Conservation (phyloP, 2,888 invertebrate species). For the Cryptocephalus primarius region DNA sequence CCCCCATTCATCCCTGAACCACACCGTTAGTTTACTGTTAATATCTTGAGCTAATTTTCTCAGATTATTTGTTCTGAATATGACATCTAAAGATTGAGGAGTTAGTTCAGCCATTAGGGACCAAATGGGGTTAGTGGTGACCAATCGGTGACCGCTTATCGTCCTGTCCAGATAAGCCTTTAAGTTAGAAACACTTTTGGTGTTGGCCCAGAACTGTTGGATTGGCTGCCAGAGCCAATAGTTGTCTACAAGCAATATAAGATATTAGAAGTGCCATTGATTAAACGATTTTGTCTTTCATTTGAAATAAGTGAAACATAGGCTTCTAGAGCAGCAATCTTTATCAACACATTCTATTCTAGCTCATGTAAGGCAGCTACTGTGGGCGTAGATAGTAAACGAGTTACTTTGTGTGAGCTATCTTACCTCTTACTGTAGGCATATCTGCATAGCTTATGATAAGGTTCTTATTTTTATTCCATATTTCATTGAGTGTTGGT, state of each 20-base stretch:
- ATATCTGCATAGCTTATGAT: slow-evolving; percentile 49
- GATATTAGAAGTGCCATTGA: no score
- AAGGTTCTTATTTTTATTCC: slow-evolving; percentile 43
- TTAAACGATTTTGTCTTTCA: no score
- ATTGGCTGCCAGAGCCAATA: slow-evolving; percentile 46
- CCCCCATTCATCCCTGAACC: slow-evolving; percentile 57
- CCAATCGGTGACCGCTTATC: slow-evolving; percentile 27
- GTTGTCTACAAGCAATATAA: slow-evolving; percentile 23
- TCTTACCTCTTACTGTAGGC: slow-evolving; percentile 37
- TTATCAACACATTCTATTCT: no score
- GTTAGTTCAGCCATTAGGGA: slow-evolving; percentile 69
- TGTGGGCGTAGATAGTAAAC: not conserved
- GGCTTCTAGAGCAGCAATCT: no score
- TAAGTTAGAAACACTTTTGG: slow-evolving; percentile 42
- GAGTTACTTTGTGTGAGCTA: slow-evolving; percentile 27
- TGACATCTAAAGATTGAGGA: slow-evolving; percentile 51
- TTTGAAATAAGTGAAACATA: no score
- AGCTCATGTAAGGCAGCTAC: no score
- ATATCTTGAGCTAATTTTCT: slow-evolving; percentile 53
- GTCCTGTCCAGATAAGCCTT: slow-evolving; percentile 40
- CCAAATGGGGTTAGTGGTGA: slow-evolving; percentile 41
- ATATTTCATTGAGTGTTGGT: slow-evolving; percentile 48
- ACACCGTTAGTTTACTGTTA: slow-evolving; percentile 58
- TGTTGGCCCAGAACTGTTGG: slow-evolving; percentile 57
- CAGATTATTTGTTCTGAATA: slow-evolving; percentile 50